Evolutionary conservation across 2,888 invertebrate genomes (phyloP).

Genomic region (Drosophila dives): DNA sequence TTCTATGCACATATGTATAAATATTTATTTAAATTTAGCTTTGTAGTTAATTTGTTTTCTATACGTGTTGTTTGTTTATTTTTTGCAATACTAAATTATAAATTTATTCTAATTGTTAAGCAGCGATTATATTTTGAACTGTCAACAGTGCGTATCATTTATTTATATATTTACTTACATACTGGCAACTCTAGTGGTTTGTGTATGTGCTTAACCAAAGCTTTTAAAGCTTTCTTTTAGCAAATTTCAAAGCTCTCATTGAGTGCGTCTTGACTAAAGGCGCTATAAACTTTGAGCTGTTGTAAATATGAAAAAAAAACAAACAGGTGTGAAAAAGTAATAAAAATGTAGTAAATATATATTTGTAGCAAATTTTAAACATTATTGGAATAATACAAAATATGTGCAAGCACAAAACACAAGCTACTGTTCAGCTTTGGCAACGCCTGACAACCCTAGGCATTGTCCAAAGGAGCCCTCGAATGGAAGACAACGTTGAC

Average conservation of each 20-base stretch:
- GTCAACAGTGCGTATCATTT: constrained; percentile 49
- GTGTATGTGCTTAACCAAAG: constrained; percentile 25
- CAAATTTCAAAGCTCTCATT: neutral
- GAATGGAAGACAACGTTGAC: constrained; percentile 53
- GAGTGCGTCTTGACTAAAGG: constrained; percentile 25
- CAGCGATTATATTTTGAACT: neutral
- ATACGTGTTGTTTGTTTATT: neutral
- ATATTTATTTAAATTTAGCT: neutral
- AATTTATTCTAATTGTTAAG: neutral
- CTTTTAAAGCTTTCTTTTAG: neutral
- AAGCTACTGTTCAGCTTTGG: neutral
- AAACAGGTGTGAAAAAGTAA: neutral
- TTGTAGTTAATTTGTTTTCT: neutral
- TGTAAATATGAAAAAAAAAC: neutral
- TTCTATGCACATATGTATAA: neutral
- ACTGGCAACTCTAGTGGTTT: constrained; percentile 48
- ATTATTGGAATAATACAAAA: neutral
- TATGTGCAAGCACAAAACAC: neutral
- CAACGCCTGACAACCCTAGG: constrained; percentile 42
- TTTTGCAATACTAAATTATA: neutral
- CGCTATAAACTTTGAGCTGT: constrained; percentile 11
- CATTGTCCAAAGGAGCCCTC: constrained; percentile 40
- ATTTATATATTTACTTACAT: constrained; percentile 12
- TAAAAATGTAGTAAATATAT: neutral
- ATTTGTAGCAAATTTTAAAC: neutral